Evolutionary conservation across 2,797 vertebrate genomes (phyloP), one percentile per base, ranked within the genome.

Genomic region (Chrysocyon brachyurus): DNA sequence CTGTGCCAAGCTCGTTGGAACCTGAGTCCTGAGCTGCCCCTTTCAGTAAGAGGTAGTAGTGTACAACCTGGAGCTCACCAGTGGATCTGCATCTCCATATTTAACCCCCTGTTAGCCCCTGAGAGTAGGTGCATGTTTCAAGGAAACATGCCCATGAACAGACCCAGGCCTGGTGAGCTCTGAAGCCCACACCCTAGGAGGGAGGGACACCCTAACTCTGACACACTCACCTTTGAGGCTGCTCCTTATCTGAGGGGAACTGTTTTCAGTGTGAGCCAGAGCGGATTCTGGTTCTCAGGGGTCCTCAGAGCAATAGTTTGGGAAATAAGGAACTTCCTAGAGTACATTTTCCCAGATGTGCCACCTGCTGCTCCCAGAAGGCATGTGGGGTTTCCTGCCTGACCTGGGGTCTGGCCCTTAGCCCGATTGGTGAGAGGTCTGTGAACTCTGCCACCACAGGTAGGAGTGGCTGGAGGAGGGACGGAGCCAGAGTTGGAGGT

Each of bases 151-250:
- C 33, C 31, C 24, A 49, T 46, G 22, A 84, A 59, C 8, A 11
- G 66, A 68, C 49, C 26, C 31, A 19, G 84, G 59, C 75, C 56
- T 19, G 40, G 26, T 2, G 24, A 33, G 33, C 28, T 3, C 78
- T 49, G 7, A 15, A n/a, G 31, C n/a, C 61, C 15, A 17, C 8
- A 1, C 22, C 59, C 24, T 46, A 36, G 21, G 36, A 70, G 36
- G 57, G 5, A 46, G 26, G 54, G 10, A 28, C 79, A 12, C 19
- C 26, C 17, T 17, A 7, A 36, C 21, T 40, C 26, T 1, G 5
- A 52, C 28, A 1, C n/a, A 0, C 12, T 12, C 2, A 4, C n/a
- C 59, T 19, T 49, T 3, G 0, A n/a, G n/a, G 78, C 57, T 46
- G 54, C 8, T 87, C 31, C 70, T 79, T 59, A 14, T 54, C 57